Conservation (phyloP, 1,140 invertebrate genomes). For the Elymnias hypermnestra region DNA sequence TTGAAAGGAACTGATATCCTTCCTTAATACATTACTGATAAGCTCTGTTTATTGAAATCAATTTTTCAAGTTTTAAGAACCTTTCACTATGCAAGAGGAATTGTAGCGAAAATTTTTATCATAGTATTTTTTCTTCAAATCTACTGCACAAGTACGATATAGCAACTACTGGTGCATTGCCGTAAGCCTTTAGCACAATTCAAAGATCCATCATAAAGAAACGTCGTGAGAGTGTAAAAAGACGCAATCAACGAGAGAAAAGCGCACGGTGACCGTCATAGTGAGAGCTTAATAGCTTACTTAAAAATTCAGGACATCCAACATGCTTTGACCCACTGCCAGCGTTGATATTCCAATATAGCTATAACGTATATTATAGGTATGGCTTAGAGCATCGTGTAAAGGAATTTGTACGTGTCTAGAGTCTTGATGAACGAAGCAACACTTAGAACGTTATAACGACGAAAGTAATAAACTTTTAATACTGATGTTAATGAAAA, state of each 20-base stretch:
- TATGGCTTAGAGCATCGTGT: background rate
- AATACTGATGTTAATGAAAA: no score
- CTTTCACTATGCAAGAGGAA: no score
- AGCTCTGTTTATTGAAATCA: no score
- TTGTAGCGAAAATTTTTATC: no score
- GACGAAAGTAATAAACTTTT: no score
- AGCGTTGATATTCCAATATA: slow-evolving; percentile 1
- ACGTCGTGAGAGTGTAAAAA: slow-evolving; percentile 57
- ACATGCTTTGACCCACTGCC: slow-evolving; percentile 51
- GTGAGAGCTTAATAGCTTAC: slow-evolving; percentile 48
- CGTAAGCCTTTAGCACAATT: no score
- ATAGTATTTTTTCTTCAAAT: no score
- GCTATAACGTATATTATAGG: background rate
- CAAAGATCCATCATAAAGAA: slow-evolving; percentile 34
- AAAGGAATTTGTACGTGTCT: background rate
- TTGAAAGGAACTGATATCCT: no score
- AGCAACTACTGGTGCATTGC: no score
- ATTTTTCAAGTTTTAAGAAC: no score
- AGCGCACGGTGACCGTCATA: slow-evolving; percentile 36
- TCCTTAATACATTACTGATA: no score
- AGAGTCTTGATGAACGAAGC: background rate
- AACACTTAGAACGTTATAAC: background rate
- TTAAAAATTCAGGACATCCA: slow-evolving; percentile 66
- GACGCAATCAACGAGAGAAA: slow-evolving; percentile 66
- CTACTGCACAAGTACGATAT: no score